Percentiles rank a stretch among this genome's conserved stretches.
These are phyloP conservation scores for Zosterops pallidus DNA, from an alignment of 2,113 vertebrate genomes.

Conservation along the genomic window DNA sequence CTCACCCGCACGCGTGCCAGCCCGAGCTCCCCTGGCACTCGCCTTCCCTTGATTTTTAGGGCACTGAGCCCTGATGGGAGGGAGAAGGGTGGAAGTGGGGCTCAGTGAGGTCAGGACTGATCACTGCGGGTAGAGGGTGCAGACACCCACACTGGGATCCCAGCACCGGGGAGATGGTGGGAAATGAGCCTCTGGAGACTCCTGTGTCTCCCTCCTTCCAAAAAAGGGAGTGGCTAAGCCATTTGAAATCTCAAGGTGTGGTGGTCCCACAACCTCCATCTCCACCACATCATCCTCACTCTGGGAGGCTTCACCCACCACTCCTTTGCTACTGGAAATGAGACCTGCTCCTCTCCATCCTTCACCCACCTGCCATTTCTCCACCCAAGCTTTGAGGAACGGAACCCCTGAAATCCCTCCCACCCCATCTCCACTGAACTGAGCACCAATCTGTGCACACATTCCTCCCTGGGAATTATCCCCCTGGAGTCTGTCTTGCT, in stretches of 20 bases:
- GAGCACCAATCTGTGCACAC: rapidly evolving
- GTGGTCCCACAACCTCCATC: not conserved
- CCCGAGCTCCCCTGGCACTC: not conserved
- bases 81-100: not conserved
- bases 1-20: not conserved
- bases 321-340: not conserved
- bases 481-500: not conserved
- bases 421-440: rapidly evolving
- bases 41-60: not conserved
- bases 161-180: rapidly evolving
- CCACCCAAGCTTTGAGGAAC: not conserved
- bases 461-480: not conserved
- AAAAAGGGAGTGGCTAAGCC: not conserved
- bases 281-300: not conserved
- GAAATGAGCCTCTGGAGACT: not conserved
- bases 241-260: rapidly evolving
- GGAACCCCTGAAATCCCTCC: not conserved
- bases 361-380: not conserved
- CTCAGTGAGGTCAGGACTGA: rapidly evolving
- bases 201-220: not conserved
- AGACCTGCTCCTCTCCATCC: not conserved
- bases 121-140: not conserved
- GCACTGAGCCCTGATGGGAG: not conserved
- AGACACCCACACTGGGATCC: not conserved
- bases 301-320: not conserved